Base-by-base conservation (phyloP, 2,888 invertebrate genomes). In the Chalcis sispes region DNA sequence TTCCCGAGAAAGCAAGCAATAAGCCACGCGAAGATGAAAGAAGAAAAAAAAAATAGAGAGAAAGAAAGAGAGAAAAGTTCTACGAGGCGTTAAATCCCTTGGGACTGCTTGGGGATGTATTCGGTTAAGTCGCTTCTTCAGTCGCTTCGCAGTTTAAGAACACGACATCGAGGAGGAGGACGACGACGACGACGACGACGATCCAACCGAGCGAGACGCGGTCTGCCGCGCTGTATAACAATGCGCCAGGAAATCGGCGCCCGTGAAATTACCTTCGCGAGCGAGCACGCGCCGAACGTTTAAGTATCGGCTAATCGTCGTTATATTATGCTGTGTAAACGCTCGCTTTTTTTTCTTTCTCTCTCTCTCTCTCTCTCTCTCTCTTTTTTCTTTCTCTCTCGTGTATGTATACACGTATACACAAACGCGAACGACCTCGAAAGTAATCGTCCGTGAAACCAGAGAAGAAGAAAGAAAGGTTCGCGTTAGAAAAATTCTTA, bases 1-100 rank as follows among this genome's bases (percentile, higher is more conserved):
- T 36, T 36, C 36, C 36, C 10, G 5, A 36, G 10, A 36, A 10
- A 7, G 10, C 4, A 36, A 36, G 36, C 10, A 10, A 36, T n/a
- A 46, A 46, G 13, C 46, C 8, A 52, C 25, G 32, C 18, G 36
- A 54, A 32, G 7, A 66, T 10, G 52, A 58, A 36, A 20, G 40
- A 40, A 66, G 52, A 27, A 10, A 42, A 40, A 40, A 20, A 36
- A 52, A 25, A 25, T 13, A 23, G n/a, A 23, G 25, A 46, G 59
- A 32, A 20, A 54, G 13, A 40, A 1, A 0, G 32, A 8, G 1
- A 36, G 8, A 18, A 2, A 78, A 79, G 79, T 81, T 79, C 83
- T 82, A 80, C 86, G 86, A 85, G 85, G 86, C 87, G 87, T 87
- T 87, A 87, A 87, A 87, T 86, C 87, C 86, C 82, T 75, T 76